Base-by-base conservation (phyloP, 2,797 vertebrate species). In the Pampus argenteus region DNA sequence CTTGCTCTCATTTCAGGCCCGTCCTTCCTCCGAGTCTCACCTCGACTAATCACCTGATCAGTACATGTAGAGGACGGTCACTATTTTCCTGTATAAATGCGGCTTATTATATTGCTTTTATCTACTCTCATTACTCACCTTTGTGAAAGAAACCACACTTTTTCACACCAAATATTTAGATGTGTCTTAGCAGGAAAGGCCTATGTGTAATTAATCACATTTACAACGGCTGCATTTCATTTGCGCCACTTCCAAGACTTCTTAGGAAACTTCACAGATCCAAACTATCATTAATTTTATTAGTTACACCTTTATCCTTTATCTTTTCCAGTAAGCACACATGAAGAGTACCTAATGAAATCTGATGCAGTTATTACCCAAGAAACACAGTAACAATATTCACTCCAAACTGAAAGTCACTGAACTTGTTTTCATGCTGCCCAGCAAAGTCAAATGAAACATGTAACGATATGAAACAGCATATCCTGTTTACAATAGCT, bases 161-260 rank as follows among this genome's bases (percentile, higher is more conserved):
- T 47, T 52, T 44, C 13, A 44, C 9, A n/a, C 20, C 2, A 7
- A 31, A 57, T 0, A 1, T 68, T 54, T 42, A 22, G n/a, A 51
- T 49, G 28, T 4, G 17, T 60, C 47, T 45, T 47, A 2, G 58
- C 31, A 20, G 58, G 38, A 58, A 62, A 72, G 45, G 9, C n/a
- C n/a, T n/a, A n/a, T n/a, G 34, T 48, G 42, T 52, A 42, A 63
- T 45, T 67, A 54, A 59, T 74, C 10, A 56, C 23, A 59, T 48
- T 61, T 52, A 69, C 20, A 31, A 67, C n/a, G 47, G 26, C 28
- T 56, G n/a, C 49, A 23, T 59, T 47, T 73, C 45, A 66, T 42
- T 34, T 48, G 14, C 20, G 17, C 15, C 9, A 58, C 4, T 25
- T 15, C 8, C 1, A 11, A 13, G 34, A 36, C 10, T 36, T 11